A percentile compares a stretch with the other conserved stretches of the same genome.
Evolutionary conservation across 2,113 vertebrate species (phyloP).

Genomic region (Tinamus guttatus): DNA sequence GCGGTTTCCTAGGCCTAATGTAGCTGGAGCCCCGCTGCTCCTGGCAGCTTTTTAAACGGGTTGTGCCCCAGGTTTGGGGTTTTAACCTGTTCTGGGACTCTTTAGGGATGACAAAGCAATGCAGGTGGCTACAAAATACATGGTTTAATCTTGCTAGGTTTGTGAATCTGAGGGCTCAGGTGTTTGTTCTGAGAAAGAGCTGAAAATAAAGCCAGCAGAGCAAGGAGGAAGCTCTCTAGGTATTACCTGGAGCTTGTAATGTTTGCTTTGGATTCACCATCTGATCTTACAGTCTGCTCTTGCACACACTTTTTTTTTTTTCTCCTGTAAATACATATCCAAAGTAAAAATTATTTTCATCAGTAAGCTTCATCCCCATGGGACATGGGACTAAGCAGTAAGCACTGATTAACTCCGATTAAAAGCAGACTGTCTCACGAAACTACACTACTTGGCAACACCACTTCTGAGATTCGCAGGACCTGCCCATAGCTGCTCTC

Average conservation of each 20-base stretch:
- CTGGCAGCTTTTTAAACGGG: neutral
- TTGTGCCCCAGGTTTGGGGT: neutral
- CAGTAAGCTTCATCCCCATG: neutral
- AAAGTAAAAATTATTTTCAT: neutral
- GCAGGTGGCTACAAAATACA: neutral
- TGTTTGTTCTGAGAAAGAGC: neutral
- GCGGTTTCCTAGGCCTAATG: neutral
- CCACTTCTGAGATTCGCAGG: neutral
- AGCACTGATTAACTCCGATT: neutral
- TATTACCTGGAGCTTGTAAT: neutral
- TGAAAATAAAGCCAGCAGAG: neutral
- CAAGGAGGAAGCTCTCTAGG: neutral
- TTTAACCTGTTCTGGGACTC: neutral
- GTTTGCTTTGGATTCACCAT: neutral
- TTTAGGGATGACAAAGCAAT: neutral
- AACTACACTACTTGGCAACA: neutral
- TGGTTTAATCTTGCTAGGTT: neutral
- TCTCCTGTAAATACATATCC: neutral
- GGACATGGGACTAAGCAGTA: neutral
- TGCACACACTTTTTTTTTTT: neutral
- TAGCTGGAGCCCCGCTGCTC: neutral
- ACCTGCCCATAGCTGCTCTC: neutral
- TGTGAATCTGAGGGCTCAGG: neutral
- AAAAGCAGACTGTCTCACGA: neutral
- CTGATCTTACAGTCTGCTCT: neutral